A percentile compares a stretch with the other conserved stretches of the same genome.
phyloP scores from a whole-genome alignment of 53 echinoderm and acorn worm species.

The Apostichopus leukothele region DNA sequence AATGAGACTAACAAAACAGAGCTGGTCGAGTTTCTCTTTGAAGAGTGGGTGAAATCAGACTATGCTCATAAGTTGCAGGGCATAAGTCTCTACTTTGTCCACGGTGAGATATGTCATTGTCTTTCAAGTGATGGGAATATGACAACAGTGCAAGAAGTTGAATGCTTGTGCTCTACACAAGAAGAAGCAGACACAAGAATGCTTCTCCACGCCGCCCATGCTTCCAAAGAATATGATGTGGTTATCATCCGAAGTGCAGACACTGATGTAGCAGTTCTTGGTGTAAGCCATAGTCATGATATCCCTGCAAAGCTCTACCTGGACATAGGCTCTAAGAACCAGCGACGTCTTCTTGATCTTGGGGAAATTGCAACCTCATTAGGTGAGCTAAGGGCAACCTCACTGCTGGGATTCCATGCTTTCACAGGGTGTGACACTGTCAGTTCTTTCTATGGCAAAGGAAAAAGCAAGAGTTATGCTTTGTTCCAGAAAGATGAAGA shows the following conservation, averaged over 20 bases:
- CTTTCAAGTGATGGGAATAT: neutral
- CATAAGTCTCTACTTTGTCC: neutral
- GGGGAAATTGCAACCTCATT: neutral
- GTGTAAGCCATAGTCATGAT: neutral
- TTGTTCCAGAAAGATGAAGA: neutral
- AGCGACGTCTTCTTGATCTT: neutral
- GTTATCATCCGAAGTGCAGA: constrained; percentile 35
- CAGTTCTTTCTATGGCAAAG: constrained; percentile 47
- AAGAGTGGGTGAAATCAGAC: constrained; percentile 38
- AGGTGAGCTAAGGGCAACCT: neutral
- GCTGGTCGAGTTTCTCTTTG: constrained; percentile 56
- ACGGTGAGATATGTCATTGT: constrained; percentile 32
- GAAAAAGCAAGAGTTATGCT: constrained; percentile 8
- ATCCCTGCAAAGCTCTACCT: neutral
- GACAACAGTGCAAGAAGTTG: neutral
- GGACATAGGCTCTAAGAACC: neutral
- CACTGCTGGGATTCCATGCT: constrained; percentile 9
- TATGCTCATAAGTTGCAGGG: neutral
- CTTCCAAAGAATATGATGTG: neutral
- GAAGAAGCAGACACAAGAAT: constrained; percentile 29
- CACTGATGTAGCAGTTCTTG: constrained; percentile 36
- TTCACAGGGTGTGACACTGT: constrained; percentile 39
- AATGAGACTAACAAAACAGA: constrained; percentile 46
- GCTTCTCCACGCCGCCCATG: constrained; percentile 7
- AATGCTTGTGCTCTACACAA: neutral